phyloP scores from a whole-genome alignment of 1,140 invertebrate genomes.

The Euura lappo region DNA sequence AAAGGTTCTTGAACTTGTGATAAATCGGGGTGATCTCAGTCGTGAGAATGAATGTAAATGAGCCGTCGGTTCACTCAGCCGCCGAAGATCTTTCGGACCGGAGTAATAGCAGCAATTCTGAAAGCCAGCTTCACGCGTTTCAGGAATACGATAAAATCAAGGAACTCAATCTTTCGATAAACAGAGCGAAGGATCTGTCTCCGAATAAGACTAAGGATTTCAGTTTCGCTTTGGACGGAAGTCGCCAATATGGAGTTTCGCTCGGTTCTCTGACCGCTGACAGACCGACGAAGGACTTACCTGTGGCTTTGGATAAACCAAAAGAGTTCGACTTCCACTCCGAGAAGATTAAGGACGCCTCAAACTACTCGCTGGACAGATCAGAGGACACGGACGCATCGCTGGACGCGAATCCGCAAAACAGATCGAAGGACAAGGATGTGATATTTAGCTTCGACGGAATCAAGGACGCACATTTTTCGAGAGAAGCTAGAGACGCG shows the following conservation, averaged over 20 bases:
- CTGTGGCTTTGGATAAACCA: constrained; percentile 38
- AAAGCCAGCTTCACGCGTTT: constrained; percentile 37
- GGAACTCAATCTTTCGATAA: constrained; percentile 40
- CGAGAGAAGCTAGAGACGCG: constrained; percentile 22
- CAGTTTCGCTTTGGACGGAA: constrained; percentile 25
- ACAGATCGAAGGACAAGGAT: constrained; percentile 36
- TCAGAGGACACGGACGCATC: constrained; percentile 34
- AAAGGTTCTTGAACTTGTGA: no score
- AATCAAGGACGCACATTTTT: background rate
- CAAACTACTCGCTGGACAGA: constrained; percentile 34
- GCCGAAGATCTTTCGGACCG: constrained; percentile 54
- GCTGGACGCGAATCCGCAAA: constrained; percentile 14
- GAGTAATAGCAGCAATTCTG: constrained; percentile 44
- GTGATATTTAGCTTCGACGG: constrained; percentile 33
- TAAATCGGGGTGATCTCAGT: no score
- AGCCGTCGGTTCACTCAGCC: background rate
- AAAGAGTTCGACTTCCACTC: constrained; percentile 34
- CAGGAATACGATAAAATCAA: constrained; percentile 42
- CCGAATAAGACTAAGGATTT: constrained; percentile 31
- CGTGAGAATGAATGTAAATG: background rate
- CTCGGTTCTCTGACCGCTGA: constrained; percentile 34
- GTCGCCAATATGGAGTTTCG: constrained; percentile 21
- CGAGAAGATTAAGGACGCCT: constrained; percentile 1
- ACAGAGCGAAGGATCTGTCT: constrained; percentile 31
- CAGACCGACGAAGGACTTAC: constrained; percentile 22